Evolutionary conservation across 1,140 invertebrate species (phyloP), one percentile per base, ranked within the genome.

Genomic region (Habropoda laboriosa): DNA sequence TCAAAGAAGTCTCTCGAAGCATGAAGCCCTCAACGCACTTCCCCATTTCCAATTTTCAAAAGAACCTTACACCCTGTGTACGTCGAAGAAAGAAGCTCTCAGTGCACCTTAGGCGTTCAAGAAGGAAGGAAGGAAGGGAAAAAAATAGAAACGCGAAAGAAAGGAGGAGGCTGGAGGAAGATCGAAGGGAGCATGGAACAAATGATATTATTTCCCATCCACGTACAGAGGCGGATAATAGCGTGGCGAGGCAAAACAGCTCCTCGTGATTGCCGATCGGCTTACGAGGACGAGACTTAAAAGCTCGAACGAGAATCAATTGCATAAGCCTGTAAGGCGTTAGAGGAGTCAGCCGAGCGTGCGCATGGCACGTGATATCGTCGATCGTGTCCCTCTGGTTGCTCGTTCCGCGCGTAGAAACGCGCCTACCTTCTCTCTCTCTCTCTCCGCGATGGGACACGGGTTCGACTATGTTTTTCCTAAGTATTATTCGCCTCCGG

Each of bases 241-340:
- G 55, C 67, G 27, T 63, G 47, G 57, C 68, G 76, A 55, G 55
- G 76, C 67, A 72, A 79, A 72, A 79, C 67, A 79, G 68, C 53
- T 71, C 57, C 57, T 79, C 57, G 67, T 63, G 76, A 79, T 67
- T 64, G 79, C 51, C 79, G 79, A 80, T 80, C 79, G 72, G 79
- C 79, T 80, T 80, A 80, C 61, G 72, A 63, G 79, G 79, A 75
- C 61, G 79, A 80, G 72, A 75, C 79, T 76, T 80, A 80, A 79
- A 80, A 76, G 79, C 79, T 80, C 76, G 79, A 80, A 67, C 79
- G 72, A 76, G 79, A 76, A 75, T 80, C 79, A 80, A 80, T 80
- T 76, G 79, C 79, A 67, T 80, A 80, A 80, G 79, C 79, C 35
- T 74, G 49, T 80, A 75, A 80, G 68, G 72, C 76, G 67, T 71